A percentile compares a stretch with the other conserved stretches of the same genome.
Conservation (phyloP, 2,888 invertebrate species). For the Rotaria magnacalcarata region DNA sequence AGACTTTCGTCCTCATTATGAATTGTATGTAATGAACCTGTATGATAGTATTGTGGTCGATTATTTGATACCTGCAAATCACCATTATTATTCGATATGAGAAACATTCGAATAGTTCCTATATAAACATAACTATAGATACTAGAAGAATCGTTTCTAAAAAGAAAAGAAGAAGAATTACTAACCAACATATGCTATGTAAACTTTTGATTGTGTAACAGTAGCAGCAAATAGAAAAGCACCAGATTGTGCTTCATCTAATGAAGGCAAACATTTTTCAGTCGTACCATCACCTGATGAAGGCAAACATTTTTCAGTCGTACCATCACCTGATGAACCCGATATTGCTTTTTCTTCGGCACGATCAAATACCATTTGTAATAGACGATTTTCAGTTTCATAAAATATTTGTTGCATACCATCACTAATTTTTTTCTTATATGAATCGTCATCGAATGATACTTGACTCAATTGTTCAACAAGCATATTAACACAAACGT, state of each 20-base stretch:
- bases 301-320: neutral
- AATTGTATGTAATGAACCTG: slow-evolving; percentile 32
- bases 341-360: neutral
- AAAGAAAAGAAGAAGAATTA: too few species aligned
- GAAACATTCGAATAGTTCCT: slow-evolving; percentile 21
- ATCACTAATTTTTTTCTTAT: neutral
- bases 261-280: slow-evolving; percentile 26
- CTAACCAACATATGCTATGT: neutral
- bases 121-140: neutral
- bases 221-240: neutral
- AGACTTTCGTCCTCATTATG: neutral
- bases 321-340: neutral
- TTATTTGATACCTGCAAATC: neutral
- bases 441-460: neutral
- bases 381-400: slow-evolving; percentile 16
- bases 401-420: neutral
- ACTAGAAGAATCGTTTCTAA: neutral
- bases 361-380: slow-evolving; percentile 30
- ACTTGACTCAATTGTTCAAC: neutral
- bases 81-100: neutral
- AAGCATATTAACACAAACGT: slow-evolving; percentile 13
- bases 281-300: neutral
- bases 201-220: slow-evolving; percentile 1
- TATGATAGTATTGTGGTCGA: slow-evolving; percentile 29
- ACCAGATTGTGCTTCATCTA: slow-evolving; percentile 17